Evolutionary conservation across 2,113 vertebrate genomes (phyloP).

Genomic region (Callipepla squamata): DNA sequence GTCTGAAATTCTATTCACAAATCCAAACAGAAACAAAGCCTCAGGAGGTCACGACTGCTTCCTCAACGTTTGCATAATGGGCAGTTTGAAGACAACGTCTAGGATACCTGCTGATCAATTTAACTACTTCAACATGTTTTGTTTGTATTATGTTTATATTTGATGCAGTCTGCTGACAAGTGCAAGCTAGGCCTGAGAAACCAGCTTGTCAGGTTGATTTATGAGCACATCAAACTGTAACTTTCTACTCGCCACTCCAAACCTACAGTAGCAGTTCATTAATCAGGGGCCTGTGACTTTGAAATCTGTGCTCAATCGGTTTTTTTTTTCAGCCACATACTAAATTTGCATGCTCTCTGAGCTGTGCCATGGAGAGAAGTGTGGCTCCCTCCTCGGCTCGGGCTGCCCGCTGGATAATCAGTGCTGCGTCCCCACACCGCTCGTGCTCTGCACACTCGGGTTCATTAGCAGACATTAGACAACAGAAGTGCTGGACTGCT

Average conservation of each 20-base stretch:
- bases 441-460: constrained; percentile 64
- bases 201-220: constrained; percentile 95
- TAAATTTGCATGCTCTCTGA: constrained; percentile 82
- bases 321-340: constrained; percentile 71
- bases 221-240: constrained; percentile 88
- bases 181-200: constrained; percentile 81
- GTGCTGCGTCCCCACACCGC: constrained; percentile 64
- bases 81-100: constrained; percentile 86
- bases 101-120: constrained; percentile 91
- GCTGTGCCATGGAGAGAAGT: constrained; percentile 72
- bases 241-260: constrained; percentile 86
- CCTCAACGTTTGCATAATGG: constrained; percentile 93
- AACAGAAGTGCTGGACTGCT: constrained; percentile 54
- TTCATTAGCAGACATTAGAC: constrained; percentile 74
- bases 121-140: constrained; percentile 88
- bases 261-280: constrained; percentile 88
- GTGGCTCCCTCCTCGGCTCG: constrained; percentile 62
- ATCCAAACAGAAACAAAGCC: constrained; percentile 99
- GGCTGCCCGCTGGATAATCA: constrained; percentile 73
- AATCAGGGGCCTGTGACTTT: constrained; percentile 86
- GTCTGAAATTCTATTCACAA: constrained; percentile 98
- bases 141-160: constrained; percentile 90
- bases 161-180: constrained; percentile 87
- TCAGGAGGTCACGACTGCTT: constrained; percentile 93
- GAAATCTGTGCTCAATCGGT: constrained; percentile 81